Evolutionary conservation across 2,797 vertebrate species (phyloP), one percentile per base, ranked within the genome.

Genomic region (Takifugu ocellatus): DNA sequence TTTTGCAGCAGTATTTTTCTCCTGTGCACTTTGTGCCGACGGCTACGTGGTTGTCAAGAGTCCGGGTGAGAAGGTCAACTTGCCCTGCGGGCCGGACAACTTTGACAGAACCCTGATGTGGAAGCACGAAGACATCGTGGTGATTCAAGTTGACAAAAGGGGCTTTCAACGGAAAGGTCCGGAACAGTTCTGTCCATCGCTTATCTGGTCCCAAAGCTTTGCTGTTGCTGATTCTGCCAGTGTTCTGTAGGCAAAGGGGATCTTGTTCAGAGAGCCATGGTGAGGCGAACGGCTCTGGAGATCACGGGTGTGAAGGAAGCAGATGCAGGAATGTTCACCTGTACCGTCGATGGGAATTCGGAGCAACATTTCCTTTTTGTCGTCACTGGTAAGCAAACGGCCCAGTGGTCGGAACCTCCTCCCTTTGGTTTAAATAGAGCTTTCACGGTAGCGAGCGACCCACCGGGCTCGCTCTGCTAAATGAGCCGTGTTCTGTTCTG

Each of bases 211-310:
- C 36, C 36, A 5, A 10, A 39, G 10, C 36, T 12, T 7, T 10
- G 31, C 8, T 3, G 11, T 39, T n/a, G 25, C 7, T 6, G 8
- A 16, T 6, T 57, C 6, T 53, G 5, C 31, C 10, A 7, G 3
- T 73, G 31, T n/a, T 70, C 47, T 31, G 5, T 14, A 84, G 82
- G 61, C 1, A 0, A 0, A 0, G 0, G 0, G 31, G 0, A 2
- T 0, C 16, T 56, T 12, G 0, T 0, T 0, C 0, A 0, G 0
- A 73, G 66, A 36, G 17, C 51, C 17, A 27, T 0, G 0, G 0
- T 33, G 1, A 25, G 0, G 2, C 0, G 0, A 0, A 21, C 0
- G 0, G 0, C 11, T 1, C 72, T 90, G 29, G 3, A 21, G 21
- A 71, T 90, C 45, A 0, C 0, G 0, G 0, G 0, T 0, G 50